Conservation (phyloP, 2,888 invertebrate species). For the Acrobasis repandana region DNA sequence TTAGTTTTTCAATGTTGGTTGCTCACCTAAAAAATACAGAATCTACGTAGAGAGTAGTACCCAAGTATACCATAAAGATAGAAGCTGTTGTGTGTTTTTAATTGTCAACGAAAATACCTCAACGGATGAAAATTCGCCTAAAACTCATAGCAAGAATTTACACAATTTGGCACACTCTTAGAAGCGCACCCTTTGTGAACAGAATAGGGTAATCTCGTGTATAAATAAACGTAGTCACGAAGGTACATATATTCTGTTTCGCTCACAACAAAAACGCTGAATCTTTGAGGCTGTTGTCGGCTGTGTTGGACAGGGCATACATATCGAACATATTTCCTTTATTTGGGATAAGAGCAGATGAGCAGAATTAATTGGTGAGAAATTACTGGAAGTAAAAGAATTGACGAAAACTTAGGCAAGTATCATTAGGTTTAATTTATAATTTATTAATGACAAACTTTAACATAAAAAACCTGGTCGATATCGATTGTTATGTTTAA, state of each 20-base stretch:
- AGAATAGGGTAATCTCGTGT: background rate
- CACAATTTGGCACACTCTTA: constrained; percentile 2
- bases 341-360: constrained; percentile 22
- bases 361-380: constrained; percentile 18
- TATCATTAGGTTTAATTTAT: no score
- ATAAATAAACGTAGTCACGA: background rate
- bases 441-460: no score
- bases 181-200: background rate
- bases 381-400: no score
- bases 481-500: no score
- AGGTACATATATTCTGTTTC: background rate
- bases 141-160: background rate
- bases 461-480: no score
- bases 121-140: background rate
- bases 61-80: no score
- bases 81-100: no score
- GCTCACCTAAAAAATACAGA: no score
- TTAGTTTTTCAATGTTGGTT: no score
- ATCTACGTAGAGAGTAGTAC: no score
- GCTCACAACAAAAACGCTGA: constrained; percentile 7
- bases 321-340: constrained; percentile 24
- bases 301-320: background rate
- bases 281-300: background rate
- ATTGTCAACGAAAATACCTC: background rate
- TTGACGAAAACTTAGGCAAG: no score